These are phyloP conservation scores for Dromococcyx pavoninus DNA, from an alignment of 2,797 vertebrate genomes.

Conservation along the genomic window DNA sequence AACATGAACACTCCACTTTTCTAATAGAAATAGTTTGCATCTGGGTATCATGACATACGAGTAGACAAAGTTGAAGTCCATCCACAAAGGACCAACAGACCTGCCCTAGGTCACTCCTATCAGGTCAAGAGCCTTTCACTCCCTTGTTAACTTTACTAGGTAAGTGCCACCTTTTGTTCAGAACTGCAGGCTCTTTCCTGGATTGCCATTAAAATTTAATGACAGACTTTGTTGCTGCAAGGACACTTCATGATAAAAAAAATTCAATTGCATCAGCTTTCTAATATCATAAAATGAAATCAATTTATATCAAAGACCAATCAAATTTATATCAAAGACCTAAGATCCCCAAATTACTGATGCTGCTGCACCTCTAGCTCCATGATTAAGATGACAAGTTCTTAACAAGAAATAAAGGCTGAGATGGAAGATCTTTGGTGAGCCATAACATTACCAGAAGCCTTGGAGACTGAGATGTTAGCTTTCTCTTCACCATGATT, in stretches of 20 bases:
- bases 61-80: not conserved
- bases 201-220: not conserved
- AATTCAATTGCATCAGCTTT: conserved; percentile 3
- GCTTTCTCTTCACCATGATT: not conserved
- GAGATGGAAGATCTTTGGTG: not conserved
- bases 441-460: not conserved
- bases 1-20: not conserved
- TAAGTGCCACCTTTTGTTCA: conserved; percentile 9
- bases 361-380: not conserved
- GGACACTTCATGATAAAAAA: not conserved
- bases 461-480: not conserved
- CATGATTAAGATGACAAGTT: not conserved
- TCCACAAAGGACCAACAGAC: not conserved
- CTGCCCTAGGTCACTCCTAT: not conserved
- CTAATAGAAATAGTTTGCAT: not conserved
- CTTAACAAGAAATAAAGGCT: not conserved
- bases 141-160: not conserved
- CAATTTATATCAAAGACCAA: not conserved
- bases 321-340: not conserved
- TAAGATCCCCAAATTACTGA: not conserved
- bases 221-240: not conserved
- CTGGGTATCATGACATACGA: not conserved
- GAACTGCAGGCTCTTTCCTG: not conserved
- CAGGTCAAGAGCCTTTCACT: not conserved
- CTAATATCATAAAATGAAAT: conserved; percentile 10